Base-by-base conservation (phyloP, 2,797 vertebrate species). In the Ambastaia sidthimunki region DNA sequence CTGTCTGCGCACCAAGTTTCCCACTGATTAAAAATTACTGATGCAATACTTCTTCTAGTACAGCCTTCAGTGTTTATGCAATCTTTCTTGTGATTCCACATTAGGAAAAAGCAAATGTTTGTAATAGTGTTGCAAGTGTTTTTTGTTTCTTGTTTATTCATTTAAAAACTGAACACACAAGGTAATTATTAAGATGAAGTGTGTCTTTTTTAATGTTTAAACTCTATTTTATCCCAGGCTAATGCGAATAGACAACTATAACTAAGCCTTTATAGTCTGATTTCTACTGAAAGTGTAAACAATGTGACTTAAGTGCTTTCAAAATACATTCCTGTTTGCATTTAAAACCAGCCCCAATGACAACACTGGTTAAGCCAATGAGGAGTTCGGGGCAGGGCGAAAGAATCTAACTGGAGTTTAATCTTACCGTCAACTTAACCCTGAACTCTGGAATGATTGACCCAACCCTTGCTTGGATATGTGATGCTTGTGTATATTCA, bases 1-100 rank as follows among this genome's bases (percentile, higher is more conserved):
- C 74, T 84, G 81, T 84, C 74, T 21, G 54, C 54, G 50, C 44
- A 28, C 4, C 77, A 73, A 62, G 34, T 79, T 54, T 72, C 74
- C 44, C 47, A 60, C 63, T 79, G 71, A 2, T 57, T 66, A 72
- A 80, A 65, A 79, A 50, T 70, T 76, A 50, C 71, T 54, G 59
- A 72, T 63, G 12, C 34, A 54, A 76, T 60, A 19, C 62, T 13
- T 60, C 31, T 55, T 18, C 65, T 57, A 16, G 15, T 66, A 57
- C 50, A 50, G 60, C 48, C 19, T 70, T 62, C 13, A 60, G 41
- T 62, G 23, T 76, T 37, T 3, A 37, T 62, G 25, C 6, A 23
- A 57, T 65, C 25, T 74, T 65, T 74, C 23, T 21, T 76, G 5
- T 41, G 31, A 55, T 67, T 76, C 5, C 10, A 7, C 50, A 75